Evolutionary conservation across 2,888 invertebrate species (phyloP), one percentile per base, ranked within the genome.

Genomic region (Chydorus sphaericus): DNA sequence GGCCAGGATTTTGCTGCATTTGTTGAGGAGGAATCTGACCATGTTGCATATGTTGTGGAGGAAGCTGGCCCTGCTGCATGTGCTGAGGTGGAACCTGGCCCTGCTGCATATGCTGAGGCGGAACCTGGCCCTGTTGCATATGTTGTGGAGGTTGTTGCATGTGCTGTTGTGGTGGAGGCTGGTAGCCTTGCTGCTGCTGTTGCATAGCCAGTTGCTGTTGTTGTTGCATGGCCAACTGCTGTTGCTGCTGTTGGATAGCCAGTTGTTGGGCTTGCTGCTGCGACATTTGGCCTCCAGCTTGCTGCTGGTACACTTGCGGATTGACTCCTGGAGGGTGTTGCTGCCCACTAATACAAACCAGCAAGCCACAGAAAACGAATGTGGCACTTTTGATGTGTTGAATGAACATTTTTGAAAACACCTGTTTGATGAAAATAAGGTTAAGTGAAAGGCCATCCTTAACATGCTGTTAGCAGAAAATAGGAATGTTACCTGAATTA

Each of bases 251-350:
- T 23, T 54, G 54, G 16, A 54, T 26, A 4, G 54, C 54, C 54
- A 54, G 29, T 54, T 54, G 54, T n/a, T 54, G 54, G 14, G 39
- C 44, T n/a, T 54, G 54, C 16, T 53, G 53, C 29, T 44, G 54
- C 18, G 52, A 36, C 52, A 36, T 52, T 36, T 33, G 26, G 11
- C 36, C 29, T 26, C 44, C 44, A 50, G 14, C 29, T 48, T 30
- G 57, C 48, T 57, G 57, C 16, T 57, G 52, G 18, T 57, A 57
- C 16, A 54, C 54, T 55, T 57, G 57, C 3, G 57, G 57, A 31
- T 54, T 54, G 14, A 57, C 57, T 28, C 57, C 57, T 4, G 57
- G 57, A 16, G 57, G 57, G 18, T 38, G 36, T 44, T 39, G 33
- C 16, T 57, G 54, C 18, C 48, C 48, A 26, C 48, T 31, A 36